These are phyloP conservation scores for Ips typographus DNA, from an alignment of 1,140 invertebrate species.

Conservation along the genomic window DNA sequence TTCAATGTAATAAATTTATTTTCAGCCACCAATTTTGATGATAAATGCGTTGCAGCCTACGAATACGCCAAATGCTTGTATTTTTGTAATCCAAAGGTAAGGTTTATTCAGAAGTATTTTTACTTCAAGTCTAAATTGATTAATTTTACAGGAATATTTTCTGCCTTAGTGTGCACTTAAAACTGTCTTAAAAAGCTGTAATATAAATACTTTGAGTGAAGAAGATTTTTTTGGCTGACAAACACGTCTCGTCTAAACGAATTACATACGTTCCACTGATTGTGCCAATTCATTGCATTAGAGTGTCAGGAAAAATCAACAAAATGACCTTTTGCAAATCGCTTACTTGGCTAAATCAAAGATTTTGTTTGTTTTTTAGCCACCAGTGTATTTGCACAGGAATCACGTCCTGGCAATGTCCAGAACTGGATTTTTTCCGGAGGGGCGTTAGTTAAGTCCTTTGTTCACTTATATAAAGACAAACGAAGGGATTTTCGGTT, in stretches of 20 bases:
- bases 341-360: too few species aligned
- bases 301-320: slow-evolving; percentile 5
- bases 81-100: slow-evolving; percentile 39
- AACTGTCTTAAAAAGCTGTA: background rate
- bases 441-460: slow-evolving; percentile 48
- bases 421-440: slow-evolving; percentile 36
- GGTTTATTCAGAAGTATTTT: background rate
- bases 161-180: slow-evolving; percentile 19
- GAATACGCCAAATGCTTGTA: slow-evolving; percentile 44
- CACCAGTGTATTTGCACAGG: background rate
- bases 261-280: slow-evolving; percentile 34
- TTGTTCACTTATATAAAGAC: slow-evolving; percentile 49
- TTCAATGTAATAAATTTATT: slow-evolving; percentile 1
- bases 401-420: slow-evolving; percentile 22
- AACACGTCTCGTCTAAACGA: slow-evolving; percentile 31
- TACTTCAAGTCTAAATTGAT: background rate
- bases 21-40: slow-evolving; percentile 38
- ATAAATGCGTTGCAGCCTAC: slow-evolving; percentile 40
- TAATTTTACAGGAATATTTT: slow-evolving; percentile 31
- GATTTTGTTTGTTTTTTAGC: too few species aligned
- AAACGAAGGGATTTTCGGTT: slow-evolving; percentile 51
- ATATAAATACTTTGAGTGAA: background rate
- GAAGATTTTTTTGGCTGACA: slow-evolving; percentile 13
- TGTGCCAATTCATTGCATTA: slow-evolving; percentile 4
- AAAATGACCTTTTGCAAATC: background rate